Evolutionary conservation across 2,113 vertebrate species (phyloP).

Genomic region (Peromyscus polionotus): DNA sequence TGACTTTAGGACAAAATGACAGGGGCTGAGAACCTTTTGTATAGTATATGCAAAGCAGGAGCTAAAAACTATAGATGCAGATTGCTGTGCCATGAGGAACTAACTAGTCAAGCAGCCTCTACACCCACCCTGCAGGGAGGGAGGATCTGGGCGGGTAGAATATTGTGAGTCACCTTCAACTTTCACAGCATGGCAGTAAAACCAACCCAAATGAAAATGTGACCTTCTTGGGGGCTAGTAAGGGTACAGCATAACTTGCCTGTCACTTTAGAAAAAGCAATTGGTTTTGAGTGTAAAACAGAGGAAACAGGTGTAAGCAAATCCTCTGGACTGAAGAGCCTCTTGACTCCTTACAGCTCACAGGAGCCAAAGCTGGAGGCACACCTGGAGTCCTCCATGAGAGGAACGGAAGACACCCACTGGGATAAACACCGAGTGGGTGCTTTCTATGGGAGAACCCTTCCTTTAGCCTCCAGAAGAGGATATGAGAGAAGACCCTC

Average conservation of each 20-base stretch:
- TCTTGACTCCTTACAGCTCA: background rate
- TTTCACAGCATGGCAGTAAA: background rate
- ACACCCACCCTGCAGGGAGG: conserved; percentile 49
- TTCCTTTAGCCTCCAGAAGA: background rate
- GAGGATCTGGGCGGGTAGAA: background rate
- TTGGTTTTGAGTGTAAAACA: background rate
- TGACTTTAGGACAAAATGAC: conserved; percentile 55
- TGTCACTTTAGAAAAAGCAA: background rate
- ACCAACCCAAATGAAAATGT: background rate
- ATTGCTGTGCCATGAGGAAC: conserved; percentile 42
- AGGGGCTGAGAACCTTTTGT: conserved; percentile 72
- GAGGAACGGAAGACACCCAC: background rate
- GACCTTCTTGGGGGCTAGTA: background rate
- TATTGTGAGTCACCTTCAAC: conserved; percentile 31
- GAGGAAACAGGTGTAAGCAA: background rate
- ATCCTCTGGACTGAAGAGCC: background rate
- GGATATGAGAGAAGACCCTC: background rate
- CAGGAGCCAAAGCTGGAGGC: background rate
- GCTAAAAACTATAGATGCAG: conserved; percentile 12
- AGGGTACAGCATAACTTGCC: no score
- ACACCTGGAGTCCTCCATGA: accelerated
- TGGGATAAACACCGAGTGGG: accelerated
- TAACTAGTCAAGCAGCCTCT: conserved; percentile 22
- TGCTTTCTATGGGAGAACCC: no score
- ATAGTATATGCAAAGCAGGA: background rate